Evolutionary conservation across 2,888 invertebrate species (phyloP).

Genomic region (Diarsia mendica): DNA sequence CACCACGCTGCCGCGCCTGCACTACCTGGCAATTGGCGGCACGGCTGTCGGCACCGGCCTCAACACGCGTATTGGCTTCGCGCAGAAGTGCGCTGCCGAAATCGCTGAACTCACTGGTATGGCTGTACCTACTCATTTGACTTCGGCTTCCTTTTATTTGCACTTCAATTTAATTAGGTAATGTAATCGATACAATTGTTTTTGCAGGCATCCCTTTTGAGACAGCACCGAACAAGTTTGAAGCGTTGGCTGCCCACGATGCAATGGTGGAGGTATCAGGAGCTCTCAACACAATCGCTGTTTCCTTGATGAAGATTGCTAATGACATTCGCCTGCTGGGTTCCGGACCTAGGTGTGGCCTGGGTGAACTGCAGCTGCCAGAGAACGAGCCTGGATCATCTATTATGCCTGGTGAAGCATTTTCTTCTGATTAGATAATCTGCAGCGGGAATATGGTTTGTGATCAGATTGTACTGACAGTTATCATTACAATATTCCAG

Average conservation of each 20-base stretch:
- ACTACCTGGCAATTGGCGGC: conserved; percentile 97
- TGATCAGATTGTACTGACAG: not conserved
- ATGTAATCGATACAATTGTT: not conserved
- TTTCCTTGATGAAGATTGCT: conserved; percentile 98
- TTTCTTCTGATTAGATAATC: not conserved
- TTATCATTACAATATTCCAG: conserved; percentile 76
- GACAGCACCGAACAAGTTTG: conserved; percentile 99
- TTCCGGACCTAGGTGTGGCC: conserved; percentile 98
- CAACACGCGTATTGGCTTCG: conserved; percentile 98
- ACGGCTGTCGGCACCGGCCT: conserved; percentile 99
- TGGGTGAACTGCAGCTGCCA: conserved; percentile 97
- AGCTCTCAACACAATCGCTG: conserved; percentile 96
- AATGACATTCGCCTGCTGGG: conserved; percentile 98
- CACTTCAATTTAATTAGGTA: too few species aligned
- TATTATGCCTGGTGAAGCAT: conserved; percentile 97
- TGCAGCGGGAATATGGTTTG: not conserved
- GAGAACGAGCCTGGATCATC: conserved; percentile 99
- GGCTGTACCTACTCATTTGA: conserved; percentile 1
- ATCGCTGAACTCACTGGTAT: conserved; percentile 94
- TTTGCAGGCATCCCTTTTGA: conserved; percentile 94
- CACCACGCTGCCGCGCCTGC: conserved; percentile 95
- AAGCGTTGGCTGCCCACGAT: conserved; percentile 97
- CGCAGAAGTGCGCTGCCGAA: conserved; percentile 96
- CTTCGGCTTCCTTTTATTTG: not conserved
- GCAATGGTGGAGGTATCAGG: conserved; percentile 98